Percentiles rank a stretch among this genome's conserved stretches.
Conservation (phyloP, 2,113 vertebrate genomes). For the Neogobius melanostomus region DNA sequence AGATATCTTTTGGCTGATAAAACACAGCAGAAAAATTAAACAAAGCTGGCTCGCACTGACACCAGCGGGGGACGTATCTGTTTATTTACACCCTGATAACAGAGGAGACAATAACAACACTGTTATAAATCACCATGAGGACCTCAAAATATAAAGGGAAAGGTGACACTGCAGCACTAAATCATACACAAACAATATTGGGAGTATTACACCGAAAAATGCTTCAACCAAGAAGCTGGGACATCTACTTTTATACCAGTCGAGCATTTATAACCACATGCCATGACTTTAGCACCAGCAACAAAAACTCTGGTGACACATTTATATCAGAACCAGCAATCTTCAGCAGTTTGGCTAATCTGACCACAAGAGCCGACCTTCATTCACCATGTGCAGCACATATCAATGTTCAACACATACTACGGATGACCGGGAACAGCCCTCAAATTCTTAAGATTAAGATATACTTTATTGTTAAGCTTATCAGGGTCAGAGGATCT, state of each 20-base stretch:
- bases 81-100: constrained; percentile 28
- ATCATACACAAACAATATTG: not conserved
- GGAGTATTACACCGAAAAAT: not conserved
- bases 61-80: constrained; percentile 16
- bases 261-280: too few species aligned
- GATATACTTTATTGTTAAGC: too few species aligned
- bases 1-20: not conserved
- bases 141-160: constrained; percentile 8
- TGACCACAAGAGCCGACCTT: too few species aligned
- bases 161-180: constrained; percentile 18
- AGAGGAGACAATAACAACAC: constrained; percentile 16
- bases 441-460: too few species aligned
- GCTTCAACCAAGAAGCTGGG: not conserved
- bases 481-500: too few species aligned
- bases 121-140: constrained; percentile 22
- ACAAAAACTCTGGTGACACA: too few species aligned
- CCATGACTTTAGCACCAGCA: too few species aligned
- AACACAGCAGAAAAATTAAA: constrained; percentile 19
- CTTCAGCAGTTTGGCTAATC: too few species aligned
- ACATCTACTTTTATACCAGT: not conserved
- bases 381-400: too few species aligned
- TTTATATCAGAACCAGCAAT: too few species aligned
- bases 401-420: too few species aligned
- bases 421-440: too few species aligned
- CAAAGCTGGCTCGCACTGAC: constrained; percentile 5